Evolutionary conservation across 2,113 vertebrate species (phyloP).

Genomic region (Nothoprocta perdicaria): DNA sequence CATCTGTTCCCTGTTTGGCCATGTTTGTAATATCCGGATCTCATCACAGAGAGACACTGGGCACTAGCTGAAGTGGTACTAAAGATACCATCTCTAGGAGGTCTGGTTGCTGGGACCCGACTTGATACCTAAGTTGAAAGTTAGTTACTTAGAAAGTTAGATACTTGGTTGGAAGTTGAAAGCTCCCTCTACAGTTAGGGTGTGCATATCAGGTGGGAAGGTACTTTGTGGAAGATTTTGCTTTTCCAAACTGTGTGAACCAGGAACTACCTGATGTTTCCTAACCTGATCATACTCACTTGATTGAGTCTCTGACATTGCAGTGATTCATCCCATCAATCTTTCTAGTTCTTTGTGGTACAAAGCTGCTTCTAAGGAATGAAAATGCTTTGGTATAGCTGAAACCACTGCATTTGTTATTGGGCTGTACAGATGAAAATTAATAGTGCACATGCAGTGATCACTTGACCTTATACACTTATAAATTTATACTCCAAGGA

Average conservation of each 20-base stretch:
- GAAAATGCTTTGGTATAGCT: background rate
- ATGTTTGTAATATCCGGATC: background rate
- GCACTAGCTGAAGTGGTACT: background rate
- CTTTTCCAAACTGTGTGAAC: background rate
- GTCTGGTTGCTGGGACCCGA: background rate
- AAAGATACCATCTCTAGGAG: background rate
- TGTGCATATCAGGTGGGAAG: background rate
- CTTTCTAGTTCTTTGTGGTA: background rate
- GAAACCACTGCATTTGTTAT: background rate
- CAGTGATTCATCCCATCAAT: background rate
- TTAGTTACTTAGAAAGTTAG: too few species aligned
- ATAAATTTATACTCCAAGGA: background rate
- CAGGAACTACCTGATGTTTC: fast-evolving
- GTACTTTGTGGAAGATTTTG: background rate
- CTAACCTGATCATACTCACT: background rate
- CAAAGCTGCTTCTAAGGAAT: background rate
- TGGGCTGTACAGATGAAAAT: background rate
- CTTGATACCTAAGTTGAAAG: background rate
- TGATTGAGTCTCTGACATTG: background rate
- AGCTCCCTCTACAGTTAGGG: background rate
- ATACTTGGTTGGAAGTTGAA: too few species aligned
- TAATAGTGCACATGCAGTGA: fast-evolving
- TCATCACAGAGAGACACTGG: background rate
- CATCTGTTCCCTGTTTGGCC: background rate
- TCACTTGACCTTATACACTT: background rate